Percentiles rank a stretch among this genome's conserved stretches.
Conservation (phyloP, 2,888 invertebrate genomes). For the Gandaritis pyraliata region DNA sequence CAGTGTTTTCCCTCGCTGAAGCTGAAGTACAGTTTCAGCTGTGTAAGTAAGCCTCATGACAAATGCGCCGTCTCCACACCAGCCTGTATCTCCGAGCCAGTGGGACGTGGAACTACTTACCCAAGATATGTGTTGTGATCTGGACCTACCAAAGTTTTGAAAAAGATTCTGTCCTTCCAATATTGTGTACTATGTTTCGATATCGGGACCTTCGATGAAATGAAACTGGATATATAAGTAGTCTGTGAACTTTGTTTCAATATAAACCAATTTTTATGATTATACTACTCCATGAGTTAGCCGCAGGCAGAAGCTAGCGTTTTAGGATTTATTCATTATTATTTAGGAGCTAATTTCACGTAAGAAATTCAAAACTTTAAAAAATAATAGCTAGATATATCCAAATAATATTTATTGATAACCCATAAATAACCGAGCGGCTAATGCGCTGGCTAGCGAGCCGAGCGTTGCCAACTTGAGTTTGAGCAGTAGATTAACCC, state of each 20-base stretch:
- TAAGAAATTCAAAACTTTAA: no score
- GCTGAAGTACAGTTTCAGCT: conserved; percentile 1
- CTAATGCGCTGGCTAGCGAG: background rate
- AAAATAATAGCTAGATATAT: no score
- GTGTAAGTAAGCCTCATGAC: conserved; percentile 16
- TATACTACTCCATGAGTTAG: no score
- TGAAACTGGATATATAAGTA: no score
- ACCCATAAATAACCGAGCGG: background rate
- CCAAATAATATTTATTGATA: no score
- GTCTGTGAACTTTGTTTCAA: no score
- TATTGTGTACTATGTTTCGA: no score
- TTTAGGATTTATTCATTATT: no score
- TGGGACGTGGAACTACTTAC: background rate
- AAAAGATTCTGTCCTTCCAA: background rate
- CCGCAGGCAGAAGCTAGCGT: no score
- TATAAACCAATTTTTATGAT: no score
- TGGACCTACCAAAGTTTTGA: conserved; percentile 22
- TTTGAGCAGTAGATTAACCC: conserved; percentile 41
- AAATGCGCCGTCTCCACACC: conserved; percentile 11
- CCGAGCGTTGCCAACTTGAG: conserved; percentile 33
- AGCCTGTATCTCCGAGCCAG: conserved; percentile 27
- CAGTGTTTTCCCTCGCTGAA: background rate
- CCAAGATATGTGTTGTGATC: conserved; percentile 15
- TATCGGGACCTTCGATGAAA: no score
- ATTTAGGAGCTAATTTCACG: no score